A percentile compares a stretch with the other conserved stretches of the same genome.
Evolutionary conservation across 2,113 vertebrate species (phyloP).

Genomic region (Prochilodus magdalenae): DNA sequence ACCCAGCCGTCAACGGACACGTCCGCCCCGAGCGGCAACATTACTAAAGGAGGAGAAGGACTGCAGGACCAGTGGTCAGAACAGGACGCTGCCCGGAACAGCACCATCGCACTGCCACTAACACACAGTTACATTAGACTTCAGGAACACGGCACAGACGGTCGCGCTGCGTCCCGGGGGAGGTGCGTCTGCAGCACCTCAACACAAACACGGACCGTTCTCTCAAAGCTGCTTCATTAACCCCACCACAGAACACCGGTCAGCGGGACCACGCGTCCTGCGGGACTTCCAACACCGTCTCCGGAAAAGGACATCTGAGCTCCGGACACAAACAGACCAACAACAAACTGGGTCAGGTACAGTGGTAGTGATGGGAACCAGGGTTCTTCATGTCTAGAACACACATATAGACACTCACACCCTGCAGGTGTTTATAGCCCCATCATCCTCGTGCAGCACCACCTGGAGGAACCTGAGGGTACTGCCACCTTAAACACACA

Average conservation of each 20-base stretch:
- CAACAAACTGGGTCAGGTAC: too few relatives aligned
- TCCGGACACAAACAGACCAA: background rate
- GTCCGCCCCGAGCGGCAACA: background rate
- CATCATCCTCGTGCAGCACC: too few relatives aligned
- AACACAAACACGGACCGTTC: background rate
- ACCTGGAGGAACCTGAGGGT: too few relatives aligned
- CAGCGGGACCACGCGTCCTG: background rate
- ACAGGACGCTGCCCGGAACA: background rate
- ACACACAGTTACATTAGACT: background rate
- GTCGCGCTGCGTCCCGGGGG: background rate
- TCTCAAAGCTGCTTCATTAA: background rate
- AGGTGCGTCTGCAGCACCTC: background rate
- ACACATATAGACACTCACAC: too few relatives aligned
- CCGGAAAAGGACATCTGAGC: background rate
- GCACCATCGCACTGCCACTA: background rate
- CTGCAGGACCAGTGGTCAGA: background rate
- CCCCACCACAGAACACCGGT: background rate
- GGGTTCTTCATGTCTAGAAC: too few relatives aligned
- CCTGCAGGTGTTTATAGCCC: too few relatives aligned
- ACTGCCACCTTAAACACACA: too few relatives aligned
- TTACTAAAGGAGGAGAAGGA: background rate
- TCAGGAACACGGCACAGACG: background rate
- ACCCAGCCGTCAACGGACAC: background rate
- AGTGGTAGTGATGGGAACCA: too few relatives aligned
- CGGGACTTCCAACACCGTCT: slow-evolving; percentile 4